Conservation (phyloP, 2,888 invertebrate species). For the Hydroisotoma schaefferi region DNA sequence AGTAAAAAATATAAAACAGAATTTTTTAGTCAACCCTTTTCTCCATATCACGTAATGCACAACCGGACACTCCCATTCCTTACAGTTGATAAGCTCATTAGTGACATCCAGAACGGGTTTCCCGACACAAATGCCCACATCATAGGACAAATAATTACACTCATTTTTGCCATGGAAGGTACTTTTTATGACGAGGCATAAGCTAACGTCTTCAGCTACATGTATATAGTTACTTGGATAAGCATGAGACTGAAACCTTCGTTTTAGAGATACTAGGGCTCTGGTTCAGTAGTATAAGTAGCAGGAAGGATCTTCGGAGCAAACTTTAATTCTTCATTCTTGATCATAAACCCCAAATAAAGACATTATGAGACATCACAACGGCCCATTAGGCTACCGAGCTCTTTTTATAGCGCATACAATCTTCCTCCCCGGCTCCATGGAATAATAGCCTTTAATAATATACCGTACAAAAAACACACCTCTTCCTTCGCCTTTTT, state of each 20-base stretch:
- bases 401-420: neutral
- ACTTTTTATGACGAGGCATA: neutral
- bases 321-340: slow-evolving; percentile 7
- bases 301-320: neutral
- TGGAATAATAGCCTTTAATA: slow-evolving; percentile 14
- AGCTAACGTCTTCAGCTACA: too few species aligned
- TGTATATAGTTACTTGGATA: neutral
- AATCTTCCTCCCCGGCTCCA: slow-evolving; percentile 5
- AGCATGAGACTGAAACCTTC: neutral
- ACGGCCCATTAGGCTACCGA: slow-evolving; percentile 15
- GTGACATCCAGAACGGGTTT: slow-evolving; percentile 3
- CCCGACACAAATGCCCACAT: slow-evolving; percentile 2
- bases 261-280: too few species aligned
- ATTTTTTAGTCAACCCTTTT: neutral
- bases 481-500: too few species aligned
- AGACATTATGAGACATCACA: slow-evolving; percentile 19
- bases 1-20: too few species aligned
- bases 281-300: too few species aligned
- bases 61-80: slow-evolving; percentile 4
- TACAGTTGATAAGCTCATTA: slow-evolving; percentile 6
- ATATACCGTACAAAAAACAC: slow-evolving; percentile 4
- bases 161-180: slow-evolving; percentile 10
- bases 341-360: slow-evolving; percentile 17
- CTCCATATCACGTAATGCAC: neutral
- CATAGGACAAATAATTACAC: slow-evolving; percentile 1